Conservation (phyloP, 2,888 invertebrate species). For the Lagria hirta region DNA sequence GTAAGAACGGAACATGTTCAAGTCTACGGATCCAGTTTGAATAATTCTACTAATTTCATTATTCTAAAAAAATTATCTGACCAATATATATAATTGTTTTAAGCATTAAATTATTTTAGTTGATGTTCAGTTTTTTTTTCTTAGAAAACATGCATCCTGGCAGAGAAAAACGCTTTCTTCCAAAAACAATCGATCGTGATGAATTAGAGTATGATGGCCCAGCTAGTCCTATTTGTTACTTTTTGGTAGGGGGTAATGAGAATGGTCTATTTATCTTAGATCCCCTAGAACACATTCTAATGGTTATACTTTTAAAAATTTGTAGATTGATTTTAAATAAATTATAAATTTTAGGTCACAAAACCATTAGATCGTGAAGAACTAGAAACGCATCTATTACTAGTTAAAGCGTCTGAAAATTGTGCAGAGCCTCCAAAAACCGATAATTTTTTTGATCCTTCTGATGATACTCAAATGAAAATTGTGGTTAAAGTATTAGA, state of each 20-base stretch:
- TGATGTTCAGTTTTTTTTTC: no score
- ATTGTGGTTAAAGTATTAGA: slow-evolving; percentile 75
- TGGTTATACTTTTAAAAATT: slow-evolving; percentile 53
- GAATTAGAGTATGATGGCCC: slow-evolving; percentile 79
- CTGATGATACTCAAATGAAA: slow-evolving; percentile 70
- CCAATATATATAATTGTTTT: background rate
- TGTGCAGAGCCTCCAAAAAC: slow-evolving; percentile 66
- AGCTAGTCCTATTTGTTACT: slow-evolving; percentile 86
- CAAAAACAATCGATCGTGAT: slow-evolving; percentile 83
- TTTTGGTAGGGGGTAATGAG: slow-evolving; percentile 83
- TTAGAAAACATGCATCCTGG: slow-evolving; percentile 65
- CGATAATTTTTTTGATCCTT: slow-evolving; percentile 58
- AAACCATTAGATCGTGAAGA: slow-evolving; percentile 76
- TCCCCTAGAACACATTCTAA: slow-evolving; percentile 68
- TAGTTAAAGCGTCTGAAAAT: slow-evolving; percentile 82
- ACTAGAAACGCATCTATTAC: slow-evolving; percentile 66
- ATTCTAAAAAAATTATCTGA: no score
- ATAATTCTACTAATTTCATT: no score
- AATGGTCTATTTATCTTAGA: slow-evolving; percentile 71
- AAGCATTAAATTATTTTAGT: slow-evolving; percentile 2
- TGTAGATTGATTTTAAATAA: slow-evolving; percentile 5
- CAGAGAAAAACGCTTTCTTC: slow-evolving; percentile 67
- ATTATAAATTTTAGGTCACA: slow-evolving; percentile 50
- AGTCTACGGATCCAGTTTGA: no score
- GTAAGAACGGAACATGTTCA: no score